phyloP scores from a whole-genome alignment of 2,797 vertebrate genomes.

The Lacerta agilis region DNA sequence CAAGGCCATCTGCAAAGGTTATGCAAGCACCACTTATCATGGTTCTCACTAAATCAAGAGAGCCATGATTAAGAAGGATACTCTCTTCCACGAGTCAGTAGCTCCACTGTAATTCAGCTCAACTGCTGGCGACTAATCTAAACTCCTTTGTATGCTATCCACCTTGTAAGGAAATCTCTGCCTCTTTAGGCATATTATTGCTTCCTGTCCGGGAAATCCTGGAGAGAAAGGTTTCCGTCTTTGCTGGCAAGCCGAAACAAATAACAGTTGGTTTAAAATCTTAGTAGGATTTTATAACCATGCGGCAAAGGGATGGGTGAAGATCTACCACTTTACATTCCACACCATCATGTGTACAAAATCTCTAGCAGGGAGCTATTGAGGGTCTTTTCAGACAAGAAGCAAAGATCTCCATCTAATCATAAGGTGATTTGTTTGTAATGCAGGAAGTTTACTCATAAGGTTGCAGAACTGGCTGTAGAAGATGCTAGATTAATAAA shows the following conservation, averaged over 20 bases:
- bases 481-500: not conserved
- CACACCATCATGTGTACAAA: not conserved
- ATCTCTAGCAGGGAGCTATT: not conserved
- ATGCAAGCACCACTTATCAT: not conserved
- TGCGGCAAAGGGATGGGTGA: not conserved
- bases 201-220: constrained; percentile 58
- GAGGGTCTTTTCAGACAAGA: not conserved
- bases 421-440: not conserved
- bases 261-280: not conserved
- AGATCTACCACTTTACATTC: not conserved
- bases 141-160: constrained; percentile 15
- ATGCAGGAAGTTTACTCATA: not conserved
- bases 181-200: constrained; percentile 18
- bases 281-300: not conserved
- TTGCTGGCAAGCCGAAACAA: constrained; percentile 25
- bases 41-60: not conserved
- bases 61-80: constrained; percentile 19
- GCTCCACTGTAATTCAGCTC: not conserved
- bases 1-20: not conserved
- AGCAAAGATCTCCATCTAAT: not conserved
- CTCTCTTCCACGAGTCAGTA: constrained; percentile 19
- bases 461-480: not conserved
- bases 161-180: constrained; percentile 28
- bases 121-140: constrained; percentile 14
- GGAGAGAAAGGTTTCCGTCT: constrained; percentile 3